Percentiles rank a stretch among this genome's conserved stretches.
These are phyloP conservation scores for Florisuga fusca DNA, from an alignment of 2,797 vertebrate genomes.

Conservation along the genomic window DNA sequence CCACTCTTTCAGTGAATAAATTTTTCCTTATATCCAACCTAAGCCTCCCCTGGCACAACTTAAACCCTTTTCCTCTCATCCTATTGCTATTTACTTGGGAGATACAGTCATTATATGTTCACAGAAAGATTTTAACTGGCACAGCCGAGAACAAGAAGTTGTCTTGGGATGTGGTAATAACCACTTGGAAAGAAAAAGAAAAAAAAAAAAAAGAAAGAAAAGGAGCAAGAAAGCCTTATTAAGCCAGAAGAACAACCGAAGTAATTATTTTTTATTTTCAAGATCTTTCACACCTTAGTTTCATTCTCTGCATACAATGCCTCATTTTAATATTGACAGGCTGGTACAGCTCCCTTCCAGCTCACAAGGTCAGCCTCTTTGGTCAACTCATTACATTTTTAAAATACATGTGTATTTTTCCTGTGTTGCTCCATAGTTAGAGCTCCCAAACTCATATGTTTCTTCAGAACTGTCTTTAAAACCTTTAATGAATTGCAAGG, in stretches of 20 bases:
- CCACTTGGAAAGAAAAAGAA: not conserved
- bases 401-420: not conserved
- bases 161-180: not conserved
- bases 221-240: not conserved
- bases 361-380: not conserved
- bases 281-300: not conserved
- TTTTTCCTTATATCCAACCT: too few relatives aligned
- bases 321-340: not conserved
- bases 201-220: not conserved
- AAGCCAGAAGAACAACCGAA: not conserved
- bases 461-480: not conserved
- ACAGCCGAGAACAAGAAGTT: not conserved
- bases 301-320: not conserved
- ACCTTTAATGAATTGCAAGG: not conserved
- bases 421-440: not conserved
- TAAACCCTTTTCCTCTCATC: too few relatives aligned
- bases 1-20: too few relatives aligned
- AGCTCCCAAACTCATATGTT: not conserved
- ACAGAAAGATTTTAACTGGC: not conserved
- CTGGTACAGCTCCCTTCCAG: not conserved
- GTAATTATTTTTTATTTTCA: not conserved
- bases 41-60: too few relatives aligned
- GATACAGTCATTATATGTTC: not conserved
- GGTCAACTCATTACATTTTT: not conserved
- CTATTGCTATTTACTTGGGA: too few relatives aligned